phyloP scores from a whole-genome alignment of 2,113 vertebrate species.

The Thomomys bottae region DNA sequence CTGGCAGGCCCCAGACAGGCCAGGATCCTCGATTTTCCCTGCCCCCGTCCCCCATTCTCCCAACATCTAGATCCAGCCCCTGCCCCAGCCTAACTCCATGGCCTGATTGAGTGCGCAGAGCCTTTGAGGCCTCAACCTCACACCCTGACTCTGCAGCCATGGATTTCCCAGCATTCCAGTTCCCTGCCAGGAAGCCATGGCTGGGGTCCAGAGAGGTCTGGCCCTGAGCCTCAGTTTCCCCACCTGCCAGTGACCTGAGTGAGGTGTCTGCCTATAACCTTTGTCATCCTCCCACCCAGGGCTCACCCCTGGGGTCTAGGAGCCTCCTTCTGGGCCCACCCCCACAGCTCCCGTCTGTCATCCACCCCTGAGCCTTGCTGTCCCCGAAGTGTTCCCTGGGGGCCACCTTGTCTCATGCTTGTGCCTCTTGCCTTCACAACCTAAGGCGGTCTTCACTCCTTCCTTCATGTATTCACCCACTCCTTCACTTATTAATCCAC shows the following conservation, averaged over 20 bases:
- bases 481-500: too few relatives aligned
- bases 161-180: not conserved
- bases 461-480: too few relatives aligned
- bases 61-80: not conserved
- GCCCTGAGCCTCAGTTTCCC: conserved; percentile 19
- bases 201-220: not conserved
- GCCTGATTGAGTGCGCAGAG: not conserved
- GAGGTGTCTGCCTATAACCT: rapidly evolving
- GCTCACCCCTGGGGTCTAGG: not conserved
- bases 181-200: not conserved
- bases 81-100: not conserved
- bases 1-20: not conserved
- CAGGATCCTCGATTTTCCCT: not conserved
- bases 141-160: rapidly evolving
- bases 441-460: too few relatives aligned
- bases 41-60: not conserved
- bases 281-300: too few relatives aligned
- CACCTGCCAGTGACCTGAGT: rapidly evolving
- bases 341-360: not conserved
- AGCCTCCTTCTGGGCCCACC: not conserved
- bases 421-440: not conserved
- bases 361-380: rapidly evolving
- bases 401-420: not conserved
- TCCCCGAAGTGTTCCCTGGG: rapidly evolving
- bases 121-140: not conserved